Base-by-base conservation (phyloP, 2,797 vertebrate genomes). In the Sebastes oblongus region DNA sequence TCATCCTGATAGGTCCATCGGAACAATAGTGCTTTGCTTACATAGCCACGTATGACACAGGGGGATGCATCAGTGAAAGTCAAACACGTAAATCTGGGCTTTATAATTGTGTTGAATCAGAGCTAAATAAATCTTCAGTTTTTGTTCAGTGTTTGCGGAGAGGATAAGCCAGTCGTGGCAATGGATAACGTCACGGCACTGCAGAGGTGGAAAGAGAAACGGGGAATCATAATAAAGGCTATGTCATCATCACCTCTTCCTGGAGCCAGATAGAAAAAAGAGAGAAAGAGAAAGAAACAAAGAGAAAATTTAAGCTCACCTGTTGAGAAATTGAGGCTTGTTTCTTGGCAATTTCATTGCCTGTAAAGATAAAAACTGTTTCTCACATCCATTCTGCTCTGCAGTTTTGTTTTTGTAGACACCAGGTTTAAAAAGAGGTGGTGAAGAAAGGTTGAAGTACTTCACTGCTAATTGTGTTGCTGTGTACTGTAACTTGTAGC, bases 341-440 rank as follows among this genome's bases (percentile, higher is more conserved):
- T 68, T 74, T 75, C 52, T 79, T 72, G 18, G 75, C 74, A 78
- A 67, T 72, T 75, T 55, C 22, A 72, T 56, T 32, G 6, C 25
- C 39, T 81, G 66, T 30, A 25, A 62, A 77, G 72, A 77, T 70
- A 68, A 80, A 46, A 55, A 30, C 3, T 65, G 67, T 32, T 69
- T 58, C 29, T 42, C 39, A 22, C 25, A 80, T 71, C 68, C 20
- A 42, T 76, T 78, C 25, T 75, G 10, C 69, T 12, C 62, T 42
- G 16, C 20, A 14, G 20, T 18, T 82, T 55, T 58, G 65, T 67
- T 62, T 71, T 65, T 22, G 25, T 68, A 61, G 16, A 75, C 65
- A 54, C 3, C 9, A 32, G 24, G 14, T 72, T 75, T 36, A 54
- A 39, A 54, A 39, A 74, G 11, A 64, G n/a, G 18, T 30, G 59